phyloP scores from a whole-genome alignment of 1,140 invertebrate species.

The Cydia pomonella region DNA sequence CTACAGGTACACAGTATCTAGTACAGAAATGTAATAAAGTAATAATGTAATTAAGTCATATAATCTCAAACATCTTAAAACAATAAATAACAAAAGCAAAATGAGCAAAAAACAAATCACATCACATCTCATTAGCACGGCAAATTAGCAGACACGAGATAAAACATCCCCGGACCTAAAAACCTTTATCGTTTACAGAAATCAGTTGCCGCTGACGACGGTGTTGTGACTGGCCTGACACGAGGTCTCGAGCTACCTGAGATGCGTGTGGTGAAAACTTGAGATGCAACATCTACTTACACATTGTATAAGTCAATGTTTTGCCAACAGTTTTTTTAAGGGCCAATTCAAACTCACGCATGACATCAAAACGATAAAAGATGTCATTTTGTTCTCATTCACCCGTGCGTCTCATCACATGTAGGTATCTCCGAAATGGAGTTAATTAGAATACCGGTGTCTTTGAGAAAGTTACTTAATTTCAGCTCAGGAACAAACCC shows the following conservation, averaged over 20 bases:
- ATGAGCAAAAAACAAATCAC: conserved; percentile 44
- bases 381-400: no score
- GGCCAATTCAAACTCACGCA: no score
- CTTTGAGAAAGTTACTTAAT: no score
- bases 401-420: no score
- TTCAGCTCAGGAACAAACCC: no score
- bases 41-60: neutral
- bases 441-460: no score
- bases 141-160: conserved; percentile 58
- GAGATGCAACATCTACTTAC: neutral
- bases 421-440: no score
- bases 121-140: conserved; percentile 64
- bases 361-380: no score
- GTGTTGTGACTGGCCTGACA: conserved; percentile 75
- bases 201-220: conserved; percentile 66
- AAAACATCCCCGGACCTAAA: conserved; percentile 37
- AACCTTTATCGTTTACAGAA: conserved; percentile 47
- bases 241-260: conserved; percentile 33
- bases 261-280: conserved; percentile 1
- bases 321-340: no score
- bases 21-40: neutral
- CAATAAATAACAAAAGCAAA: neutral
- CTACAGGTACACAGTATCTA: no score
- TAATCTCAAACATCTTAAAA: neutral
- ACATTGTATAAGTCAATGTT: neutral